phyloP scores from a whole-genome alignment of 2,797 vertebrate genomes.

The Diplodus sargus region DNA sequence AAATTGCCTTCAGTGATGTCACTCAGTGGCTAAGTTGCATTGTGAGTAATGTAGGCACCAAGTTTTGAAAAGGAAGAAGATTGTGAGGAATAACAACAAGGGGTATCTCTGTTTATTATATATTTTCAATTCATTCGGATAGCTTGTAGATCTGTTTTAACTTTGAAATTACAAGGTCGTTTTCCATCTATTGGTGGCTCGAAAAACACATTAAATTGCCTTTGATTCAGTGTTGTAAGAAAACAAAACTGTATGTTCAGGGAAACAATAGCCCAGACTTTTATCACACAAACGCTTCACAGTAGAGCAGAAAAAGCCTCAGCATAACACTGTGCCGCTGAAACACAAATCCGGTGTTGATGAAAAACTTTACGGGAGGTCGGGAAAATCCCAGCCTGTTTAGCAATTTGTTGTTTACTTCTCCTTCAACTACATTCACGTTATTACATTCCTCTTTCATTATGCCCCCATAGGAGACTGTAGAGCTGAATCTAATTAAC shows the following conservation, averaged over 20 bases:
- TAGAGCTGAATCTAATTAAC: constrained; percentile 35
- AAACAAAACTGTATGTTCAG: neutral
- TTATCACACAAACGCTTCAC: neutral
- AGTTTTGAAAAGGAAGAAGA: too few species aligned
- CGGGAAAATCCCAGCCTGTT: neutral
- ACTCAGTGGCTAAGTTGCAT: too few species aligned
- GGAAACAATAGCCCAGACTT: constrained; percentile 1
- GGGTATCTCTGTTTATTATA: neutral
- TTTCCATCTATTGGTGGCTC: neutral
- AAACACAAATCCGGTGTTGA: neutral
- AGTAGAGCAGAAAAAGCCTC: neutral
- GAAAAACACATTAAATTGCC: neutral
- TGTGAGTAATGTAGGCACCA: too few species aligned
- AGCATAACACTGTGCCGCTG: neutral
- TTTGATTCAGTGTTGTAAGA: neutral
- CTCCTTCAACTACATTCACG: constrained; percentile 19
- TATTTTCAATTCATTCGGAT: neutral
- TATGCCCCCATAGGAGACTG: constrained; percentile 5
- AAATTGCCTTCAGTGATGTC: too few species aligned
- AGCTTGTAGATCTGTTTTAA: neutral
- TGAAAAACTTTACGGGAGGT: neutral
- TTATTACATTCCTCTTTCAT: constrained; percentile 34
- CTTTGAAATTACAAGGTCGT: neutral
- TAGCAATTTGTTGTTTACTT: constrained; percentile 11
- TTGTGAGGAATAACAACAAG: too few species aligned